Base-by-base conservation (phyloP, 2,888 invertebrate genomes). In the Coecobrya sp. region DNA sequence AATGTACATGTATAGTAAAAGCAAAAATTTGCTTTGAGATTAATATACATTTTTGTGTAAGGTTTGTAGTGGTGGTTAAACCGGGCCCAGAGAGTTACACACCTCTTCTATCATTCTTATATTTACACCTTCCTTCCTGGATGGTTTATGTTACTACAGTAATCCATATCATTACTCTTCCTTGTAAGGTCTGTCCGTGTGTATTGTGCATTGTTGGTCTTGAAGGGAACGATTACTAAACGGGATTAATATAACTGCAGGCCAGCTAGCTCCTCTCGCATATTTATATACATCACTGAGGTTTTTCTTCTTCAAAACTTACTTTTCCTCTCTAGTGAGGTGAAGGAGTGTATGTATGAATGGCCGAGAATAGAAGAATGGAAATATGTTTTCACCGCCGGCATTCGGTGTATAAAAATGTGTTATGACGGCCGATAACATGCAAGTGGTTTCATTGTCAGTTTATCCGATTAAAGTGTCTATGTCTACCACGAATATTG, bases 51-150 rank as follows among this genome's bases (percentile, higher is more conserved):
- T 16, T 4, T 5, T 55, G 55, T 55, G 55, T 55, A 19, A n/a
- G 19, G 10, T 1, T n/a, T 55, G 19, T 19, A 49, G 1, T 49
- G 49, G 49, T 25, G 25, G 4, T 10, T 19, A 81, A 22, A 30
- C 13, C 27, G 25, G 19, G 62, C 30, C 16, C 36, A 30, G 68
- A 30, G 68, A 42, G 49, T 13, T 27, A 27, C 65, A 65, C 65
- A 65, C 65, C 27, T 65, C 36, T 22, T 73, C 42, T 73, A 42
- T 42, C n/a, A 8, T 42, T 70, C 68, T 45, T 42, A 22, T 11
- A 27, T 42, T 65, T 22, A 36, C 52, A 52, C 65, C 79, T 68
- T 81, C 68, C 82, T 89, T 89, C 89, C 89, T 89, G 89, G 89
- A 68, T 68, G 81, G 49, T 76, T 79, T 70, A 49, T 52, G 45